Conservation (phyloP, 2,797 vertebrate genomes). For the Austrolebias charrua region DNA sequence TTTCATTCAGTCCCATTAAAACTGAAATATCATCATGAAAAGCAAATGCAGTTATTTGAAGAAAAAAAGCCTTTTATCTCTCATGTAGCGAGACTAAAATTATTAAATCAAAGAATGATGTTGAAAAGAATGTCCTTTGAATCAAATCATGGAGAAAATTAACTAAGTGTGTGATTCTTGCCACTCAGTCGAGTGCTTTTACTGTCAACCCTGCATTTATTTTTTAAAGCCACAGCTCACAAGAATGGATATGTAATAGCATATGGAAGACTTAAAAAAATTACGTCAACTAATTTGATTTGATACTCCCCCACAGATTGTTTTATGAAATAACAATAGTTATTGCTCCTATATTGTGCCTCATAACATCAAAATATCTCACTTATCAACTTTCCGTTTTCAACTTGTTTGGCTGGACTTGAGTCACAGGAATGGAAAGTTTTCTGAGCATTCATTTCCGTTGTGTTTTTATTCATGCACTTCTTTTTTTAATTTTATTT, state of each 20-base stretch:
- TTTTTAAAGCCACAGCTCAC: constrained; percentile 21
- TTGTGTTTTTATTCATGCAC: constrained; percentile 43
- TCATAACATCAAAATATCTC: neutral
- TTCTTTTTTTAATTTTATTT: constrained; percentile 3
- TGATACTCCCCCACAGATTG: constrained; percentile 1
- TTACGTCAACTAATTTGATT: constrained; percentile 20
- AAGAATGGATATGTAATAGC: constrained; percentile 18
- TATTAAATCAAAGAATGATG: neutral
- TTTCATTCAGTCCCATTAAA: neutral
- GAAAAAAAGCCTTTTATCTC: neutral
- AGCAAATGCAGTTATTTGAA: neutral
- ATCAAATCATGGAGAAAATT: neutral
- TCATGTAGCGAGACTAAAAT: neutral
- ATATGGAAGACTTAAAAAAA: constrained; percentile 26
- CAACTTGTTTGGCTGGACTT: neutral
- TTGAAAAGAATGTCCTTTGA: neutral
- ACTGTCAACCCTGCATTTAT: neutral
- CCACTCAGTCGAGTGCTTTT: constrained; percentile 1
- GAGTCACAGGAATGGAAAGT: constrained; percentile 25
- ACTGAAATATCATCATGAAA: neutral
- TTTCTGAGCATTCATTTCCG: constrained; percentile 42
- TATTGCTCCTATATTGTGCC: constrained; percentile 10
- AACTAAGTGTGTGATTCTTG: neutral
- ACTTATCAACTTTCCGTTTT: constrained; percentile 2
- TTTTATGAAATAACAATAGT: constrained; percentile 20